Percentiles rank a stretch among this genome's conserved stretches.
These are phyloP conservation scores for Ophraella communa DNA, from an alignment of 2,888 invertebrate genomes.

Conservation along the genomic window DNA sequence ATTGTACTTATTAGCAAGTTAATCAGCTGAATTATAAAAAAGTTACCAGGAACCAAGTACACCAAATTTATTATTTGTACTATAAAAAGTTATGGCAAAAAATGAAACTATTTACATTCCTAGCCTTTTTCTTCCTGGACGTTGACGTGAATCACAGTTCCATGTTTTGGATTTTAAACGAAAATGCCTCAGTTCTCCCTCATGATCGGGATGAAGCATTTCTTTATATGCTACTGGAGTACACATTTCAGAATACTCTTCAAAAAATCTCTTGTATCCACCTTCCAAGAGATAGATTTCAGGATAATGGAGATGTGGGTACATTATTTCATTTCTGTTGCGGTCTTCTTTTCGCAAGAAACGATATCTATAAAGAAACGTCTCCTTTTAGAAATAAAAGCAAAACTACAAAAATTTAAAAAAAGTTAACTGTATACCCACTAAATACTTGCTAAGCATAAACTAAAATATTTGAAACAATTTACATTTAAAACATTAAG, in stretches of 20 bases:
- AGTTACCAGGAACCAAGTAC: conserved; percentile 3
- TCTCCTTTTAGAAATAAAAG: conserved; percentile 7
- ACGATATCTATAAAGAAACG: conserved; percentile 68
- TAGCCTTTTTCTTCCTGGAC: conserved; percentile 42
- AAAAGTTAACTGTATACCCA: background rate
- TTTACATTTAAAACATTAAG: too few relatives aligned
- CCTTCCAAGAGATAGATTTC: conserved; percentile 93
- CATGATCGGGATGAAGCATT: conserved; percentile 85
- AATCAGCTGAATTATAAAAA: too few relatives aligned
- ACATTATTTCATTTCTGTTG: conserved; percentile 76
- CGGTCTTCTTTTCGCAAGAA: conserved; percentile 86
- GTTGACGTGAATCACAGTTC: conserved; percentile 62
- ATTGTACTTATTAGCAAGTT: too few relatives aligned
- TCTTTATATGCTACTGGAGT: conserved; percentile 78
- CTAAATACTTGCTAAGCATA: too few relatives aligned
- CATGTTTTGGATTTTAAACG: conserved; percentile 79
- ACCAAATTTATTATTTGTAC: conserved; percentile 36
- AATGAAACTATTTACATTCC: conserved; percentile 34
- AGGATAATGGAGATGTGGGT: conserved; percentile 87
- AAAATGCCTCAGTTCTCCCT: conserved; percentile 74
- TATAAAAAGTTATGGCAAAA: conserved; percentile 31
- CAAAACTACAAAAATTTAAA: background rate
- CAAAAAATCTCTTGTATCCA: conserved; percentile 86
- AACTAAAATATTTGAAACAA: too few relatives aligned
- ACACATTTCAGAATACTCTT: conserved; percentile 71